Evolutionary conservation across 2,797 vertebrate genomes (phyloP), one percentile per base, ranked within the genome.

Genomic region (Smutsia temminckii): DNA sequence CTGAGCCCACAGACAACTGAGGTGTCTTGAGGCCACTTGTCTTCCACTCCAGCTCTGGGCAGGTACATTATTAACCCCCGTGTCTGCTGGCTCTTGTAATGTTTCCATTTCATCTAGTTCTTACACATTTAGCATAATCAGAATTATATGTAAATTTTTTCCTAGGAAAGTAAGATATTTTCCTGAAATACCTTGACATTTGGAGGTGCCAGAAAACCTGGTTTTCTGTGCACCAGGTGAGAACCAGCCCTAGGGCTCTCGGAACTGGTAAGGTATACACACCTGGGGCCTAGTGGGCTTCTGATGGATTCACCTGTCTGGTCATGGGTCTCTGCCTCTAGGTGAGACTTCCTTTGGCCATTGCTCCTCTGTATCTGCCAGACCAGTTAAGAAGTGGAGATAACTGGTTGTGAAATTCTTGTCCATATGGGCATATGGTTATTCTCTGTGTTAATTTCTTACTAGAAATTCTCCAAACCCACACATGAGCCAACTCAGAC

Each of bases 371-470:
- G 17, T 85, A 40, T 75, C 75, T 89, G 64, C 63, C 42, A 29
- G 68, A 34, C 4, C 17, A 75, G 46, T 53, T 55, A 86, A 37
- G 72, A 89, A 81, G 32, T 74, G 18, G 89, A 68, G 59, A 29
- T 71, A 63, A 17, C 77, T 89, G 57, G 21, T 75, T 89, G 75
- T 83, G 59, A 79, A 93, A 88, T 42, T 84, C 69, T 87, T 79
- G 42, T 79, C 80, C 68, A 64, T 37, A 68, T 93, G 55, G 72
- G 21, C 13, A 46, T 61, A 27, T 75, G 17, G 13, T 89, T 93
- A 59, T 88, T 90, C 66, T 63, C 63, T 86, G 34, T 83, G 59
- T 91, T 93, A 32, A 53, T 93, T 95, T 84, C 79, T 57, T 94
- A 53, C 4, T 92, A 72, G 89, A 81, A 92, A 77, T 78, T 72